Conservation (phyloP, 2,888 invertebrate species). For the Gisinianus flammeolus region DNA sequence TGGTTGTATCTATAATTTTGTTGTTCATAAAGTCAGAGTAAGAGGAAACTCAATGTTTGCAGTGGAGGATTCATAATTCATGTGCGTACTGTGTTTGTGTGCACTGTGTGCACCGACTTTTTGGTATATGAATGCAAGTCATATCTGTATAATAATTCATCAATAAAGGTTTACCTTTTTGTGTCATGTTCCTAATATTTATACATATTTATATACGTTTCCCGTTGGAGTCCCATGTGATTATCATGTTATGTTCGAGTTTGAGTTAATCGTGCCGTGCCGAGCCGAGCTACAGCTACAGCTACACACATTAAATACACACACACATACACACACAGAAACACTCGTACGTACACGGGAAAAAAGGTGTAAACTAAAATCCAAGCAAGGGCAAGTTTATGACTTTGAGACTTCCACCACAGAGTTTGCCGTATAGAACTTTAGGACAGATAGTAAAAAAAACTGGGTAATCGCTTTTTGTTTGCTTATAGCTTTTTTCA, state of each 20-base stretch:
- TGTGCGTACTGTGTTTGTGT: too few relatives aligned
- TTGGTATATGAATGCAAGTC: background rate
- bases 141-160: background rate
- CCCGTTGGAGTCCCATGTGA: background rate
- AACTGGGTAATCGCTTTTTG: background rate
- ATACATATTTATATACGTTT: background rate
- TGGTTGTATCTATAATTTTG: background rate
- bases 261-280: background rate
- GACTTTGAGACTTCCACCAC: background rate
- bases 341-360: too few relatives aligned
- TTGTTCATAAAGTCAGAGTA: background rate
- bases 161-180: background rate
- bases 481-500: too few relatives aligned
- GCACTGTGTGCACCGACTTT: background rate
- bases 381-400: background rate
- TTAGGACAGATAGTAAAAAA: background rate
- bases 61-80: background rate
- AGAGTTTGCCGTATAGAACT: too few relatives aligned
- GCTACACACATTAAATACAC: background rate
- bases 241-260: too few relatives aligned
- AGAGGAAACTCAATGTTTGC: background rate
- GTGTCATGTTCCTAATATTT: background rate
- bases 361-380: background rate
- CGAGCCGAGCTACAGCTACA: background rate
- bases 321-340: background rate